Evolutionary conservation across 2,113 vertebrate species (phyloP).

Genomic region (Laterallus jamaicensis): DNA sequence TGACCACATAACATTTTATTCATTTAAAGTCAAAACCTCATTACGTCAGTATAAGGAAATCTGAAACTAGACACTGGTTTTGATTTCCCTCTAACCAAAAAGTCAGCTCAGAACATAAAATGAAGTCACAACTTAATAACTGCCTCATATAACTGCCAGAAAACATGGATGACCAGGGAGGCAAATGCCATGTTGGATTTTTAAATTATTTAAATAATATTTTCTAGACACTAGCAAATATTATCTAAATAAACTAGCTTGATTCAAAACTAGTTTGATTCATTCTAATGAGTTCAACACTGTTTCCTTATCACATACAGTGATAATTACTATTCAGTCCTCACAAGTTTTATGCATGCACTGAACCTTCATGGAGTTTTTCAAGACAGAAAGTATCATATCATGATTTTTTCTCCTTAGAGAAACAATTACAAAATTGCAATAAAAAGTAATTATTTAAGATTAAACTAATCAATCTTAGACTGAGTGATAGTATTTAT

Average conservation of each 20-base stretch:
- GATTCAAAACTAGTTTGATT: neutral
- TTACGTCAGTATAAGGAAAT: slow-evolving; percentile 16
- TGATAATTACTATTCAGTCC: neutral
- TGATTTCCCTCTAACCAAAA: neutral
- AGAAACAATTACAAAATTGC: neutral
- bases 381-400: neutral
- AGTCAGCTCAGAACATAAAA: neutral
- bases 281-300: neutral
- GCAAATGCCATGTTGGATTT: neutral
- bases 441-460: neutral
- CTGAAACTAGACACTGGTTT: neutral
- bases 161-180: neutral
- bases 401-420: neutral
- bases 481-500: neutral
- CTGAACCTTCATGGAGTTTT: neutral
- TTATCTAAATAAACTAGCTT: no score
- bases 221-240: neutral
- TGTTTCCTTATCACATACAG: neutral
- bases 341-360: neutral
- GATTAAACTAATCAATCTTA: neutral
- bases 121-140: neutral
- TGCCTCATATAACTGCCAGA: neutral
- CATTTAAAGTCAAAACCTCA: slow-evolving; percentile 10
- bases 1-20: neutral
- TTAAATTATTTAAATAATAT: neutral